Evolutionary conservation across 2,888 invertebrate genomes (phyloP), one percentile per base, ranked within the genome.

Genomic region (Nephrocerus scutellatus): DNA sequence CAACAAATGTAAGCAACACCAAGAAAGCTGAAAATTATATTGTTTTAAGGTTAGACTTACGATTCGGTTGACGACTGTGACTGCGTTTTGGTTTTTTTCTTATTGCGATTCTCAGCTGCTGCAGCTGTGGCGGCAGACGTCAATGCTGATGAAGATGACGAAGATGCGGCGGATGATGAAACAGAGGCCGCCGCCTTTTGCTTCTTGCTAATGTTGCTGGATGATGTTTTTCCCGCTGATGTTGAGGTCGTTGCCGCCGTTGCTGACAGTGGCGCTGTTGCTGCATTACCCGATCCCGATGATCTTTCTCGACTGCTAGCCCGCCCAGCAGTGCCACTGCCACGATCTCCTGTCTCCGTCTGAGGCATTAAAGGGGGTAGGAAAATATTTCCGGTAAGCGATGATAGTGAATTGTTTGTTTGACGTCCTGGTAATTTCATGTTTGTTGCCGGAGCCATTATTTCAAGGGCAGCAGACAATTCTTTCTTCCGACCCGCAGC

Each of bases 371-470:
- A 46, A 74, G 53, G 49, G 33, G 67, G 82, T 62, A 88, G 85
- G 40, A 87, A 74, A 48, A 88, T 85, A 62, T 86, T 85, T 19
- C 87, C 88, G 3, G 86, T 85, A 34, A 85, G 82, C 9, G 84
- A 84, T 2, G 88, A 83, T 31, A 89, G 71, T 2, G 88, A 88
- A 66, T 88, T 88, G 60, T 89, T 89, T 8, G 88, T 89, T 67
- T 88, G 87, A 43, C 88, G 73, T 36, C 88, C 87, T 18, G 75
- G 68, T 55, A 69, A 53, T 54, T 68, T 68, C 15, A 66, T 60
- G 51, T 62, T 66, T 24, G 62, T 62, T 30, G 67, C 59, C 48
- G 69, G 68, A 51, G 69, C 63, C 68, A 68, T 68, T 43, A 48
- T 45, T 46, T 41, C 13, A 13, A 39, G 37, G 12, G 35, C 30